Base-by-base conservation (phyloP, 1,140 invertebrate genomes). In the Drosophila trapezifrons region DNA sequence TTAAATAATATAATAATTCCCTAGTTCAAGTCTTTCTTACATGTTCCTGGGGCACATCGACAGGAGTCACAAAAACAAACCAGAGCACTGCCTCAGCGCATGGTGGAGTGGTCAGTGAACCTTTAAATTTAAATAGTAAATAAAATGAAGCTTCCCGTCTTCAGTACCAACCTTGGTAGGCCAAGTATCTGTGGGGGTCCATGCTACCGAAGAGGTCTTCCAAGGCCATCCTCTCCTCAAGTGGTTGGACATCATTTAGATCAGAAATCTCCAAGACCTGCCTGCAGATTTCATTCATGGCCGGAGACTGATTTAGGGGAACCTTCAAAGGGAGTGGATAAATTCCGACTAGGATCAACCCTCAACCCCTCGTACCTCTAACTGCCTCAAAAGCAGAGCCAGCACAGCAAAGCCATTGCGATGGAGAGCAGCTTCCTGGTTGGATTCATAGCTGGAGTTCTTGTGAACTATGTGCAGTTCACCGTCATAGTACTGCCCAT, bases 71-170 rank as follows among this genome's bases (percentile, higher is more conserved):
- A 90, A 98, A 97, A 5, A 99, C 94, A 62, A 98, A 96, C 98
- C 98, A 99, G 12, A 95, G 96, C 25, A 98, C 97, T 54, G 94
- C 95, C 93, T 99, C 97, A 42, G 94, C 94, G 79, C 97, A 98
- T 2, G 98, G 97, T 0, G 98, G 97, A 1, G 97, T 98, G 8
- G 98, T 99, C 15, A 99, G 93, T 0, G 97, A 98, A 0, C 98
- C 90, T 84, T 49, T n/a, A n/a, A 42, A 10, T 3, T 3, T 15
- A 10, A 1, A 55, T 9, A 10, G 0, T 9, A 8, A 15, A 8
- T 18, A 12, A 13, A 13, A 12, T n/a, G 27, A 1, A 15, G 0
- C 18, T 3, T 3, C 0, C 8, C 5, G 3, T n/a, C 20, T 9
- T 7, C 7, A 7, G 9, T 32, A 40, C 57, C 6, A 2, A 80